A percentile compares a stretch with the other conserved stretches of the same genome.
Evolutionary conservation across 2,888 invertebrate genomes (phyloP).

Genomic region (Agrotis puta): DNA sequence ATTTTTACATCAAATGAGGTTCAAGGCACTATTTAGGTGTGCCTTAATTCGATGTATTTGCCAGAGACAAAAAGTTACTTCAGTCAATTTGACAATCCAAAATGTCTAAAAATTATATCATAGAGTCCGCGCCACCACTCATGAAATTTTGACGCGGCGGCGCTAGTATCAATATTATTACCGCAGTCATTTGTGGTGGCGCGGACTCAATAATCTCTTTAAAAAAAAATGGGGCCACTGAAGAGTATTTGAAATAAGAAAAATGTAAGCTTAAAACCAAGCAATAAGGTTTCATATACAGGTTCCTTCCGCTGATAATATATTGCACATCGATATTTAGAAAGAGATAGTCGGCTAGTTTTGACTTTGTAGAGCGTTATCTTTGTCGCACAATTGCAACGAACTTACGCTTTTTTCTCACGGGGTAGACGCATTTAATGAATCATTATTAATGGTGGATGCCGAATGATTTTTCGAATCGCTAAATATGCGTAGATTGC

Average conservation of each 20-base stretch:
- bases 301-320: too few relatives aligned
- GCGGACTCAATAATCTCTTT: too few relatives aligned
- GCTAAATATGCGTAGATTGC: neutral
- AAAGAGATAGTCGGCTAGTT: too few relatives aligned
- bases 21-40: constrained; percentile 49
- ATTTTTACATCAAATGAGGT: constrained; percentile 54
- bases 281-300: neutral
- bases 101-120: too few relatives aligned
- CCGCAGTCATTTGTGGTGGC: too few relatives aligned
- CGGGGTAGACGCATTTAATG: neutral
- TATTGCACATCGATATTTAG: too few relatives aligned
- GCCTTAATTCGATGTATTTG: constrained; percentile 7
- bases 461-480: neutral
- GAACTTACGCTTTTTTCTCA: neutral
- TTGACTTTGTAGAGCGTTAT: neutral
- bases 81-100: neutral
- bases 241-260: neutral
- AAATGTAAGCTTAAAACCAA: neutral
- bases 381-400: neutral
- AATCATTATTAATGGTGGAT: neutral
- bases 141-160: too few relatives aligned
- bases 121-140: neutral
- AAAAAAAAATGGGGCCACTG: too few relatives aligned
- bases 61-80: too few relatives aligned
- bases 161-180: too few relatives aligned